A percentile compares a stretch with the other conserved stretches of the same genome.
Conservation (phyloP, 2,797 vertebrate species). For the Muscicapa striata region DNA sequence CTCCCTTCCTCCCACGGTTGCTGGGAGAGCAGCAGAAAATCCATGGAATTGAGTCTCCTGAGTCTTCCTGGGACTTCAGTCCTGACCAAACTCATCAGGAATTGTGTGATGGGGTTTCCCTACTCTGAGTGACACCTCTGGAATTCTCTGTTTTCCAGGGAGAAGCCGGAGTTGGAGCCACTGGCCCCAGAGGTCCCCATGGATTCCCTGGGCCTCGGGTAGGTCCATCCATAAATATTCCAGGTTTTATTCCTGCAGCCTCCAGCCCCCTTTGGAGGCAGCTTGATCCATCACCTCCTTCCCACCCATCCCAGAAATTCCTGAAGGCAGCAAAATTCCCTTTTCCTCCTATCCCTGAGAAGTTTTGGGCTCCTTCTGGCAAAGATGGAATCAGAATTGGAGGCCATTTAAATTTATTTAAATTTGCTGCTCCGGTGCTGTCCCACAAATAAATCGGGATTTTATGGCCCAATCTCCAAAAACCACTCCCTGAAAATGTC, state of each 20-base stretch:
- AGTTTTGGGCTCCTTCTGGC: neutral
- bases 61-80: neutral
- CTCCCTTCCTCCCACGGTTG: neutral
- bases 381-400: rapidly evolving
- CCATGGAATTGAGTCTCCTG: neutral
- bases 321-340: neutral
- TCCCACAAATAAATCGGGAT: neutral
- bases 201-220: slow-evolving; percentile 84
- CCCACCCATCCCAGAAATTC: neutral
- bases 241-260: neutral
- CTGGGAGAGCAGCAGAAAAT: neutral
- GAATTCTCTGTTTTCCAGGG: slow-evolving; percentile 75
- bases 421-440: neutral
- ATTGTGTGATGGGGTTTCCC: neutral
- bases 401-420: neutral
- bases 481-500: neutral
- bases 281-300: neutral
- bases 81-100: neutral
- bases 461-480: neutral
- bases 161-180: slow-evolving; percentile 77
- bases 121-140: neutral
- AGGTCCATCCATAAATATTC: neutral
- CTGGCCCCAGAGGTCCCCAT: slow-evolving; percentile 79
- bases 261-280: neutral
- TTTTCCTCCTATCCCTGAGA: neutral